These are phyloP conservation scores for Schizotus pectinicornis DNA, from an alignment of 2,888 invertebrate species.

Conservation along the genomic window DNA sequence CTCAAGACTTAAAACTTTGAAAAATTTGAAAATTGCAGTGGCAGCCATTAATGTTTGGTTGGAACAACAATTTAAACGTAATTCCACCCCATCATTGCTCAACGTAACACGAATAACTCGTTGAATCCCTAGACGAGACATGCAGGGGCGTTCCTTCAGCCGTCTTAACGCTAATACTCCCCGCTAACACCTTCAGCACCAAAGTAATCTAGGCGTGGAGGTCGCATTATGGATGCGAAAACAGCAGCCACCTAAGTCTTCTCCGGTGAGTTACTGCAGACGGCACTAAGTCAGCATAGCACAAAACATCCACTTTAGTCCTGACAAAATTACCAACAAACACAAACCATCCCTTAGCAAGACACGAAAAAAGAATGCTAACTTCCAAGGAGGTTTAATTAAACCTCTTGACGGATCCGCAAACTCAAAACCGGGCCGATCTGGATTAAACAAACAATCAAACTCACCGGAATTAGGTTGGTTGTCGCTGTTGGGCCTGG, in stretches of 20 bases:
- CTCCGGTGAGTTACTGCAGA: constrained; percentile 1
- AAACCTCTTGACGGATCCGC: not conserved
- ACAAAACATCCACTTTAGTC: not conserved
- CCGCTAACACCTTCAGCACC: constrained; percentile 17
- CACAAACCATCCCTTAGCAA: not conserved
- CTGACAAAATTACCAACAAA: too few relatives aligned
- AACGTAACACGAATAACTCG: constrained; percentile 22
- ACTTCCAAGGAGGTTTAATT: too few relatives aligned
- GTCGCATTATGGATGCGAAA: constrained; percentile 24
- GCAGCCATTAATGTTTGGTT: too few relatives aligned
- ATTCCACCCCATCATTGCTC: constrained; percentile 25
- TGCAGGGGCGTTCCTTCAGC: constrained; percentile 2
- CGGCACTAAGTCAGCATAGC: constrained; percentile 2
- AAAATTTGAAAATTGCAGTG: too few relatives aligned
- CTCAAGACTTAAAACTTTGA: too few relatives aligned
- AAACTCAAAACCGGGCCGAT: constrained; percentile 8
- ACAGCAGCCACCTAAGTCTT: constrained; percentile 13
- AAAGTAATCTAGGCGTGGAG: constrained; percentile 19
- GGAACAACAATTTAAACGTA: too few relatives aligned
- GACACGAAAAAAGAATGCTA: not conserved
- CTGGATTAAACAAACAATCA: not conserved
- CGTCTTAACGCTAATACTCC: constrained; percentile 28
- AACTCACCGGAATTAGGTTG: constrained; percentile 93
- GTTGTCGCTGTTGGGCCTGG: constrained; percentile 90
- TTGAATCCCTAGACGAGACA: constrained; percentile 13